Base-by-base conservation (phyloP, 2,888 invertebrate genomes). In the Steinernema carpocapsae region DNA sequence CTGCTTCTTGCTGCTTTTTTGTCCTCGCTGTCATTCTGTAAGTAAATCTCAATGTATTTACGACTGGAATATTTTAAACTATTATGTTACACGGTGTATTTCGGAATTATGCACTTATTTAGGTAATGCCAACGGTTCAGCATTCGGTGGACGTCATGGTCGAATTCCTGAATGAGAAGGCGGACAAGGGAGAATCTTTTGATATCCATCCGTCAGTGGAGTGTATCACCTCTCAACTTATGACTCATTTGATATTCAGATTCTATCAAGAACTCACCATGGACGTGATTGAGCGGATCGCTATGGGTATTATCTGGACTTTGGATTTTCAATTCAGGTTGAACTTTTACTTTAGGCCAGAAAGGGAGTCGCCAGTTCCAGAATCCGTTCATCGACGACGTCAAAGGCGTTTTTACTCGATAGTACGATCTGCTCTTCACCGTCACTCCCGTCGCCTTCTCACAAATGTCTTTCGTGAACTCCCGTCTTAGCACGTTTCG, bases 241-340 rank as follows among this genome's bases (percentile, higher is more conserved):
- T 3, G 3, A 10, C 37, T 37, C 4, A 6, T 37, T 10, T 37
- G 4, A 6, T 3, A 6, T 37, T 10, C 19, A 76, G 76, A 29
- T 79, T 78, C 76, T 89, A 88, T 76, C 89, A 90, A 82, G 88
- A 89, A 1, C 84, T 90, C 29, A 90, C 90, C 0, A 87, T 90
- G 76, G 90, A 90, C 76, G 88, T 90, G 0, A 90, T 91, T 72
- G 88, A 88, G 10, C 87, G 88, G 29, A 89, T 89, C 79, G 90
- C 89, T 0, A 85, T 90, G 71, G 90, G 84, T n/a, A n/a, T n/a
- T n/a, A n/a, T 0, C 82, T 80, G 26, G 74, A 74, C 1, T 12
- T 52, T 22, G 19, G 4, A 22, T 22, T 37, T 37, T 6, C 1
- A 7, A 19, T 1, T 12, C 10, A 37, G 2, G 22, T 1, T 24